Evolutionary conservation across 2,797 vertebrate species (phyloP).

Genomic region (Buceros bicornis): DNA sequence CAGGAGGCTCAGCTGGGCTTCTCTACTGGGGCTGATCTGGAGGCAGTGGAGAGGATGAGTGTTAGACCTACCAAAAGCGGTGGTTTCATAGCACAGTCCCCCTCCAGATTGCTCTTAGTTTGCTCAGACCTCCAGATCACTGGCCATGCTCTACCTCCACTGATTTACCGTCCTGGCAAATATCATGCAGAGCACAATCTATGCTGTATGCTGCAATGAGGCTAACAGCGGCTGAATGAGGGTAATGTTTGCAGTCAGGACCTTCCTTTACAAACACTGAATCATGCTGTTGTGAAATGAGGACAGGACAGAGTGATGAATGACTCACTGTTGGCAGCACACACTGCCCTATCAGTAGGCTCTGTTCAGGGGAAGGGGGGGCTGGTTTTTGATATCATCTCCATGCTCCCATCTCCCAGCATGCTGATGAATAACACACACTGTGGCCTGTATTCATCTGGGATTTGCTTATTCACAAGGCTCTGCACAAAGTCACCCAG

Average conservation of each 20-base stretch:
- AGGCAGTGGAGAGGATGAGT: not conserved
- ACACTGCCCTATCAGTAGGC: constrained; percentile 63
- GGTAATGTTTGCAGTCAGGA: constrained; percentile 60
- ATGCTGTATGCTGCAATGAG: not conserved
- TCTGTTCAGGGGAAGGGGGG: constrained; percentile 27
- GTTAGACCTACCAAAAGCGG: not conserved
- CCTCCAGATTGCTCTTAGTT: not conserved
- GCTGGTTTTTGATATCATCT: constrained; percentile 65
- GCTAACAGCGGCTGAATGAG: constrained; percentile 35
- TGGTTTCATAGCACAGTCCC: not conserved
- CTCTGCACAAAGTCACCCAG: not conserved
- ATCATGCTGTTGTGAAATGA: constrained; percentile 66
- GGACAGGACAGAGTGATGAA: constrained; percentile 56
- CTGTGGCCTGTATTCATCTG: constrained; percentile 43
- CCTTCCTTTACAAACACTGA: constrained; percentile 65
- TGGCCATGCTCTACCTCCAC: not conserved
- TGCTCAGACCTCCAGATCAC: not conserved
- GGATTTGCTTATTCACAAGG: constrained; percentile 34
- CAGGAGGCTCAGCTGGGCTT: rapidly evolving
- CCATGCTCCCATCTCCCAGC: constrained; percentile 17
- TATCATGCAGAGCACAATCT: not conserved
- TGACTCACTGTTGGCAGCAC: constrained; percentile 74
- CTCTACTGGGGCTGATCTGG: not conserved
- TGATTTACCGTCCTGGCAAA: not conserved
- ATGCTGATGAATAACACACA: constrained; percentile 46